Conservation (phyloP, 1,140 invertebrate species). For the Hylaeus volcanicus region DNA sequence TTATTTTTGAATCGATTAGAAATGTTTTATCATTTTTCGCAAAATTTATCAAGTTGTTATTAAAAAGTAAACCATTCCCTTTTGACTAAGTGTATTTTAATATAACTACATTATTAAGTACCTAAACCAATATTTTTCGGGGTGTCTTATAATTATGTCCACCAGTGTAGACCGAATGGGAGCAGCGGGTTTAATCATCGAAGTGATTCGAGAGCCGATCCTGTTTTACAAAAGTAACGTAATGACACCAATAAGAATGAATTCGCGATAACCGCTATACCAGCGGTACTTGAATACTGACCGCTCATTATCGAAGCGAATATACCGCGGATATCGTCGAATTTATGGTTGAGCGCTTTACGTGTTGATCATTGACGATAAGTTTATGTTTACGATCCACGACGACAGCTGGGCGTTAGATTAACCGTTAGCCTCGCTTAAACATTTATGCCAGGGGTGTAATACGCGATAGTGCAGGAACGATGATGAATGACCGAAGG, state of each 20-base stretch:
- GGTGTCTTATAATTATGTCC: no score
- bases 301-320: constrained; percentile 12
- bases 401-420: constrained; percentile 18
- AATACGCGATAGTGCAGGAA: background rate
- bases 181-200: background rate
- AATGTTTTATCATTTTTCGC: no score
- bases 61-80: no score
- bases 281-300: background rate
- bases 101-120: no score
- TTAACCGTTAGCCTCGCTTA: constrained; percentile 10
- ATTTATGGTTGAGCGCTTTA: constrained; percentile 14
- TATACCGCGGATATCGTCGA: constrained; percentile 7
- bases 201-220: background rate
- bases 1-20: no score
- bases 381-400: constrained; percentile 23
- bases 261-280: background rate
- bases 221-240: background rate
- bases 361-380: constrained; percentile 21
- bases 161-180: no score
- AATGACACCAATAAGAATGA: background rate
- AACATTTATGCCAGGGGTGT: constrained; percentile 10
- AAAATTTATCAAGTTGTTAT: no score
- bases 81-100: no score
- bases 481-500: background rate
- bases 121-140: no score